Conservation (phyloP, 1,140 invertebrate species). For the Leucophenga varia region DNA sequence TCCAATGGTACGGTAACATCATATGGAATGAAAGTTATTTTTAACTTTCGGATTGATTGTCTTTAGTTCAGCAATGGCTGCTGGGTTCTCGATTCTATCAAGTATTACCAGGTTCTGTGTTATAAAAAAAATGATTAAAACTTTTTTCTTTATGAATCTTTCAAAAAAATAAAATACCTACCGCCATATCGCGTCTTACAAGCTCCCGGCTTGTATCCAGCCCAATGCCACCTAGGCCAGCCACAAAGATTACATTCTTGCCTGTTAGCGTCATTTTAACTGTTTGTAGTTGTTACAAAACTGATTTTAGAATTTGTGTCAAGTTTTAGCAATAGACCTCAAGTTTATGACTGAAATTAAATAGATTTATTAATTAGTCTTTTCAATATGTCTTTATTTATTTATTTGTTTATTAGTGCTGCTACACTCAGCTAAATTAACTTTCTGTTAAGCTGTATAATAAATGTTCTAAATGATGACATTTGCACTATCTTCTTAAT, state of each 20-base stretch:
- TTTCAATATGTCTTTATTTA: no score
- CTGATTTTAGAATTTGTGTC: no score
- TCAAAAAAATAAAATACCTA: constrained; percentile 2
- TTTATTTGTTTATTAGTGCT: no score
- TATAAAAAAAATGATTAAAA: not conserved
- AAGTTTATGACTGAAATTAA: no score
- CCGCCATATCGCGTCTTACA: constrained; percentile 33
- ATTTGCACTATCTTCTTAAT: no score
- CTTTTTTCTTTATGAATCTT: not conserved
- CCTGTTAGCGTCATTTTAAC: constrained; percentile 34
- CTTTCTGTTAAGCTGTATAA: no score
- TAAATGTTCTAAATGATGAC: no score
- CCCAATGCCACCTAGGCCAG: constrained; percentile 45
- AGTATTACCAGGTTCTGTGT: constrained; percentile 41
- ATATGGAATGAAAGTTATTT: constrained; percentile 37
- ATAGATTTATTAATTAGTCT: no score
- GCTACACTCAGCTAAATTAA: no score
- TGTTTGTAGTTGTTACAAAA: no score
- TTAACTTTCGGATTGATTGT: constrained; percentile 42
- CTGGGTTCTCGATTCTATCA: constrained; percentile 41
- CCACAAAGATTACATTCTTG: constrained; percentile 49
- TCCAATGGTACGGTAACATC: constrained; percentile 39
- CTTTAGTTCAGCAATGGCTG: constrained; percentile 36
- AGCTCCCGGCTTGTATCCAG: constrained; percentile 39
- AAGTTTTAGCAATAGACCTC: no score